Evolutionary conservation across 53 echinoderm and acorn worm genomes (phyloP).

Genomic region (Luidia sarsii): DNA sequence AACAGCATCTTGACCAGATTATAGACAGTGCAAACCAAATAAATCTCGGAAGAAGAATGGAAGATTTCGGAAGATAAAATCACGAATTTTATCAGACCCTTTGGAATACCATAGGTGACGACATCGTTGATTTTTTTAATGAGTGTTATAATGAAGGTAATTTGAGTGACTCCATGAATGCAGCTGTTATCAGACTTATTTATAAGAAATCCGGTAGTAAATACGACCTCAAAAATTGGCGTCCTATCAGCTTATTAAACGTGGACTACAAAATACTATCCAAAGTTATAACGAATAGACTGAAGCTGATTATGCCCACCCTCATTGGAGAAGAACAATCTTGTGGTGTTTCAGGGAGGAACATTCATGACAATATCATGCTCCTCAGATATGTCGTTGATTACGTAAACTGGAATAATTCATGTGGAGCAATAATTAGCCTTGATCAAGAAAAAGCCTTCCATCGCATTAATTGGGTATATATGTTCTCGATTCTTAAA

Average conservation of each 20-base stretch:
- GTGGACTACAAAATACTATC: no score
- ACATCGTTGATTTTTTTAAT: background rate
- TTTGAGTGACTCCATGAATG: background rate
- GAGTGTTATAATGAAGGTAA: background rate
- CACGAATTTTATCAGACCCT: constrained; percentile 7
- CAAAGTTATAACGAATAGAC: constrained; percentile 13
- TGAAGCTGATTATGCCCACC: background rate
- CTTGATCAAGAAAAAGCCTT: constrained; percentile 27
- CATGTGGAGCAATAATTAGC: background rate
- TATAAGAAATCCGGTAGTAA: constrained; percentile 27
- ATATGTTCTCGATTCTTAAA: background rate
- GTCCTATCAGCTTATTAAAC: no score
- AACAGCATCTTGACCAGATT: background rate
- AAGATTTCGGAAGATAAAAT: background rate
- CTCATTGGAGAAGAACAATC: no score
- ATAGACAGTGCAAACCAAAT: background rate
- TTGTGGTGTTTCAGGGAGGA: no score
- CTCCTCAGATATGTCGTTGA: no score
- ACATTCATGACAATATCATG: no score
- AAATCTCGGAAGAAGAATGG: background rate
- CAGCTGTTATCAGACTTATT: constrained; percentile 2
- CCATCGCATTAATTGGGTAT: constrained; percentile 8
- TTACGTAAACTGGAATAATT: constrained; percentile 1
- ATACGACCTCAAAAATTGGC: no score
- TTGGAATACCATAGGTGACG: background rate